Evolutionary conservation across 1,140 invertebrate species (phyloP).

Genomic region (Drosophila azteca): DNA sequence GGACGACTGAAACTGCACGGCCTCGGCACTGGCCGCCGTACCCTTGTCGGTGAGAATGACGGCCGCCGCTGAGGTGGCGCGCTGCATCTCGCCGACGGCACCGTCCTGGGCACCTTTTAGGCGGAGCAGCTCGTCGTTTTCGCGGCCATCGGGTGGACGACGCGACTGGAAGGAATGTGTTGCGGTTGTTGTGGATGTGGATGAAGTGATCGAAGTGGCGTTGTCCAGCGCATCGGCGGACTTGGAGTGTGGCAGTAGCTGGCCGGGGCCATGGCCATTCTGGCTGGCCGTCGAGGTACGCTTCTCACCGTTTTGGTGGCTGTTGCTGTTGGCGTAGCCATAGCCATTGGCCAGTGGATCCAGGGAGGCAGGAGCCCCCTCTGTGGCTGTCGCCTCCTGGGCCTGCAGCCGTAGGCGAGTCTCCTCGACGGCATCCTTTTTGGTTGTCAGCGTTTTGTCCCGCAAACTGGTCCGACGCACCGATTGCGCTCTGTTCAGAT

Average conservation of each 20-base stretch:
- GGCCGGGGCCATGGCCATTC: slow-evolving; percentile 29
- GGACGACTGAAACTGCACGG: slow-evolving; percentile 86
- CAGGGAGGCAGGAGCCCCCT: slow-evolving; percentile 12
- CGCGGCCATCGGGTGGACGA: slow-evolving; percentile 90
- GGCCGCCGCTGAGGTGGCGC: slow-evolving; percentile 73
- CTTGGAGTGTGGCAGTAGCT: slow-evolving; percentile 67
- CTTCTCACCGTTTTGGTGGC: slow-evolving; percentile 57
- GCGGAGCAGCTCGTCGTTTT: slow-evolving; percentile 86
- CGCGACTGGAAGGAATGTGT: slow-evolving; percentile 77
- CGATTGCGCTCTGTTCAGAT: slow-evolving; percentile 89
- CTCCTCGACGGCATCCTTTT: slow-evolving; percentile 97
- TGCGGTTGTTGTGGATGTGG: slow-evolving; percentile 72
- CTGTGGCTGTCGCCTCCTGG: slow-evolving; percentile 84
- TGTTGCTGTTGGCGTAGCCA: slow-evolving; percentile 53
- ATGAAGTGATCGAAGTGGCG: slow-evolving; percentile 68
- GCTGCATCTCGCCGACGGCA: slow-evolving; percentile 52
- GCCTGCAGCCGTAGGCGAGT: slow-evolving; percentile 89
- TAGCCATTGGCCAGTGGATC: slow-evolving; percentile 63
- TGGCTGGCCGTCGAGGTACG: slow-evolving; percentile 65
- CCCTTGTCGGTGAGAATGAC: slow-evolving; percentile 74
- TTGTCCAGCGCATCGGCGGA: slow-evolving; percentile 69
- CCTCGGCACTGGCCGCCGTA: slow-evolving; percentile 84
- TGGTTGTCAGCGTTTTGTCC: slow-evolving; percentile 96
- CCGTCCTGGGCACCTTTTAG: slow-evolving; percentile 44
- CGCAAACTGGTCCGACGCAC: slow-evolving; percentile 96